phyloP scores from a whole-genome alignment of 2,113 vertebrate genomes.

The Chaetodon trifascialis region DNA sequence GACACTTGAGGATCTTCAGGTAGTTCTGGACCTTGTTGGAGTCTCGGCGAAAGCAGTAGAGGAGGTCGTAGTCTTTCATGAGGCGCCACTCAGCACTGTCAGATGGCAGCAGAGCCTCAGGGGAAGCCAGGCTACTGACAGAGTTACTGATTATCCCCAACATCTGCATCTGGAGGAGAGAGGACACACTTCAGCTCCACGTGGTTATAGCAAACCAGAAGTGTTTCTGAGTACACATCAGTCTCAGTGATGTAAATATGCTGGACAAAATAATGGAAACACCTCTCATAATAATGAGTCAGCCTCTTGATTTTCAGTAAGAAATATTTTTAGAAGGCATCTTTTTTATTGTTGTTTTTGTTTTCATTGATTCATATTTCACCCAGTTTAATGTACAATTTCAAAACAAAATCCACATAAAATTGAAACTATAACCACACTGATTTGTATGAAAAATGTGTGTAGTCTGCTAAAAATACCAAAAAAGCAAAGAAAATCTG shows the following conservation, averaged over 20 bases:
- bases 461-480: too few relatives aligned
- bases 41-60: slow-evolving; percentile 89
- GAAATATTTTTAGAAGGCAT: too few relatives aligned
- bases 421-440: not conserved
- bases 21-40: slow-evolving; percentile 91
- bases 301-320: too few relatives aligned
- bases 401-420: not conserved
- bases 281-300: too few relatives aligned
- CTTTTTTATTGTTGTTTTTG: too few relatives aligned
- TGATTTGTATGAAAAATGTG: not conserved
- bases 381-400: too few relatives aligned
- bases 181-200: not conserved
- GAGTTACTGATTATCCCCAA: slow-evolving; percentile 87
- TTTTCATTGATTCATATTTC: too few relatives aligned
- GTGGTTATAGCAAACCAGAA: not conserved
- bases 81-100: slow-evolving; percentile 74
- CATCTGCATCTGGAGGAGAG: slow-evolving; percentile 84
- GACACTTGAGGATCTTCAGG: slow-evolving; percentile 89
- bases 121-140: slow-evolving; percentile 72
- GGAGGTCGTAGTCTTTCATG: slow-evolving; percentile 87
- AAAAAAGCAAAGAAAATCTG: not conserved
- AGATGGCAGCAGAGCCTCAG: slow-evolving; percentile 59
- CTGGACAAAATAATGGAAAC: not conserved
- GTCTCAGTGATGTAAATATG: not conserved
- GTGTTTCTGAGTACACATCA: not conserved